Evolutionary conservation across 2,888 invertebrate species (phyloP), one percentile per base, ranked within the genome.

Genomic region (Syrista parreyssii): DNA sequence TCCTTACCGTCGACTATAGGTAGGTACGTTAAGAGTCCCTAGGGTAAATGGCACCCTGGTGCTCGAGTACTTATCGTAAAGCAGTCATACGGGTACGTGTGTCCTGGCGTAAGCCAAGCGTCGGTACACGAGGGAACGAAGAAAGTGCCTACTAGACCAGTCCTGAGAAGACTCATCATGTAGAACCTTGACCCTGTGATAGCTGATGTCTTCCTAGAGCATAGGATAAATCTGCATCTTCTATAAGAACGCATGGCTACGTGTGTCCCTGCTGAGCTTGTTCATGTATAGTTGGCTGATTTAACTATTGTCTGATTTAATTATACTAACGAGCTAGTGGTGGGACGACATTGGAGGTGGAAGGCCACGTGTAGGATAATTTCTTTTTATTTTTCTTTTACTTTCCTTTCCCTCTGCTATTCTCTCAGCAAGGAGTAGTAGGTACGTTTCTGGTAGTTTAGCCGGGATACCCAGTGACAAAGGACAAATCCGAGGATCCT

Each of bases 401-500:
- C 23, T 9, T 55, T 55, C 23, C 55, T 55, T 23, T 55, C 0
- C 31, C 12, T 23, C 71, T 3, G 71, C 11, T 71, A 6, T 32
- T 71, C 71, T 31, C 71, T 3, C 71, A 23, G 9, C 71, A 3
- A 9, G 55, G 15, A 23, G 23, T 23, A 23, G 23, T 55, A 55
- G 55, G 55, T 55, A 55, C 55, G 55, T 23, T 55, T 23, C 55
- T 55, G 55, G 1, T 55, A 23, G 55, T 23, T 55, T 23, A 55
- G 23, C 55, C 15, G 55, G 55, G 23, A 55, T 55, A 55, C 55
- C 55, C 55, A 12, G 31, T 35, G 31, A 78, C 76, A 78, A 75
- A 78, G 75, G 75, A 78, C 72, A 78, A 73, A 35, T n/a, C 40
- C 36, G 69, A 36, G 76, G 36, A 68, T 68, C 76, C 76, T 74